Evolutionary conservation across 2,113 vertebrate genomes (phyloP).

Genomic region (Ploceus nigricollis): DNA sequence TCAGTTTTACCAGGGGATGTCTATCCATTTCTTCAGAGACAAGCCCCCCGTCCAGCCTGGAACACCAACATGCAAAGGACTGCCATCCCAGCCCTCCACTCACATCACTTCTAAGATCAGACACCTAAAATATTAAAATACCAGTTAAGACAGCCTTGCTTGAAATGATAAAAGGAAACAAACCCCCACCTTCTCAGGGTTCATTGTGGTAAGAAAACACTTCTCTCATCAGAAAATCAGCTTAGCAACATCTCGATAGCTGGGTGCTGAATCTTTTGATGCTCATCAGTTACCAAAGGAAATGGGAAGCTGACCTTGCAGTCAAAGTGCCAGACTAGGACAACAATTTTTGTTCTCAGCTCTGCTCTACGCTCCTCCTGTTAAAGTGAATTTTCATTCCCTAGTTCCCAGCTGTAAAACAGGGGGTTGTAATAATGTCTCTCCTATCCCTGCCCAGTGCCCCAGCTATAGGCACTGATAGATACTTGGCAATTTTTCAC

Average conservation of each 20-base stretch:
- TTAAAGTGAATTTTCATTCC: neutral
- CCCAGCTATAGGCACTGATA: neutral
- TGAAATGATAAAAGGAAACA: neutral
- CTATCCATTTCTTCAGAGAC: neutral
- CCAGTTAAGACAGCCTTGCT: neutral
- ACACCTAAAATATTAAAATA: neutral
- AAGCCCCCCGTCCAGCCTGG: neutral
- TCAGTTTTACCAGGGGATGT: neutral
- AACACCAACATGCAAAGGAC: neutral
- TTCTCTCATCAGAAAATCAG: neutral
- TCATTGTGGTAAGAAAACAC: neutral
- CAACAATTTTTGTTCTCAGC: neutral
- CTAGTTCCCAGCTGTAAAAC: neutral
- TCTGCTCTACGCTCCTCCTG: neutral
- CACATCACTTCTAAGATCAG: neutral
- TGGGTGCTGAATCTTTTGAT: neutral
- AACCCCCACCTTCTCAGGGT: neutral
- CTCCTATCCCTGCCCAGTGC: neutral
- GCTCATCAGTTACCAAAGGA: neutral
- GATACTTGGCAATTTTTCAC: neutral
- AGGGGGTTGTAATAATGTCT: neutral
- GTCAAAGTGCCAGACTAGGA: neutral
- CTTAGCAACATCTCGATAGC: neutral
- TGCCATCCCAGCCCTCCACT: neutral
- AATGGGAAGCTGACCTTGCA: neutral